phyloP scores from a whole-genome alignment of 2,888 invertebrate species.

The Metopia argyrocephala region DNA sequence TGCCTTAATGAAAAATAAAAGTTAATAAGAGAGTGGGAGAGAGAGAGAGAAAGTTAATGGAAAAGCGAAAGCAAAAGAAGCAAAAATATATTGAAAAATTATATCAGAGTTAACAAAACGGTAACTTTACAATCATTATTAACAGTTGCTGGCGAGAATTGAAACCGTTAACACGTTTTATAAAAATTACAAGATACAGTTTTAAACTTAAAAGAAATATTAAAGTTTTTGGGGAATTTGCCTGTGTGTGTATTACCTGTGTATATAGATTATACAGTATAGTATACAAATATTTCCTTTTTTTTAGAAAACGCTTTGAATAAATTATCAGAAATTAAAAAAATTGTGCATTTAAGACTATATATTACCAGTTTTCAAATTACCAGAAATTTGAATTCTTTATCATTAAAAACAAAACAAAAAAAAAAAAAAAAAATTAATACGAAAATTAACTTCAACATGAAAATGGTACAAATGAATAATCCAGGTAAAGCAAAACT shows the following conservation, averaged over 20 bases:
- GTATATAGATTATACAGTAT: neutral
- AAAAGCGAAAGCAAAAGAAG: neutral
- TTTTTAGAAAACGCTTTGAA: neutral
- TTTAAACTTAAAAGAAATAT: too few species aligned
- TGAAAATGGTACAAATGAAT: slow-evolving; percentile 65
- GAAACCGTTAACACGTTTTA: slow-evolving; percentile 58
- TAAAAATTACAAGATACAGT: too few species aligned
- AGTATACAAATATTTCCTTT: neutral
- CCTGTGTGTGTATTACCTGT: neutral
- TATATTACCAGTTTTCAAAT: too few species aligned
- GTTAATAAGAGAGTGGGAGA: too few species aligned
- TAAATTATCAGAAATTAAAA: neutral
- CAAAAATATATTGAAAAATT: slow-evolving; percentile 28
- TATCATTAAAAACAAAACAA: neutral
- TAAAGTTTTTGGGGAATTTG: neutral
- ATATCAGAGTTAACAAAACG: slow-evolving; percentile 56
- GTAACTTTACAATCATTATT: slow-evolving; percentile 48
- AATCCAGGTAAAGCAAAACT: slow-evolving; percentile 63
- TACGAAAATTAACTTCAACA: slow-evolving; percentile 34
- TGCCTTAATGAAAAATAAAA: slow-evolving; percentile 53
- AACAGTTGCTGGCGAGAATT: slow-evolving; percentile 62
- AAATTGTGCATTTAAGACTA: too few species aligned
- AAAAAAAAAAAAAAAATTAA: slow-evolving; percentile 14
- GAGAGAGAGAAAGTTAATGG: slow-evolving; percentile 42
- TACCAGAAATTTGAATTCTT: too few species aligned